Conservation (phyloP, 2,113 vertebrate genomes). For the Mus musculus region DNA sequence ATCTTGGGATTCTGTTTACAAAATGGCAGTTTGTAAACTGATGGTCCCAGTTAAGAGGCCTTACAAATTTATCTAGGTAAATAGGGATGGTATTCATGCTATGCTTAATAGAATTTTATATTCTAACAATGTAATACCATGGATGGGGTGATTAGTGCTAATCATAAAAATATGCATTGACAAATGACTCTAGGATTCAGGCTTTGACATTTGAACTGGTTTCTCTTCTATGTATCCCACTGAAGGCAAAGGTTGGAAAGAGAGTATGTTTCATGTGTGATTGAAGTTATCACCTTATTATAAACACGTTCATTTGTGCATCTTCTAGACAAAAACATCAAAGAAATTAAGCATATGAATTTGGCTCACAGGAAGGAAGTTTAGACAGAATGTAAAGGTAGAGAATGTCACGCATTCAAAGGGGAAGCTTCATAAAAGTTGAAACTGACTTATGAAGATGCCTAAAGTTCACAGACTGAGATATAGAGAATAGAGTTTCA, state of each 20-base stretch:
- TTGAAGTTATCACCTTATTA: neutral
- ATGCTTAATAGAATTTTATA: neutral
- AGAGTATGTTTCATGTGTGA: neutral
- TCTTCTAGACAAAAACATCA: neutral
- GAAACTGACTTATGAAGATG: neutral
- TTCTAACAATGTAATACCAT: neutral
- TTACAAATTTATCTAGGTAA: neutral
- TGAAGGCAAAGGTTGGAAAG: neutral
- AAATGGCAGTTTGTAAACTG: neutral
- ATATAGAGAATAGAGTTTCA: neutral
- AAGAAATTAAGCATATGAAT: neutral
- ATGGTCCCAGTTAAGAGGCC: neutral
- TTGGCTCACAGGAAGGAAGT: neutral
- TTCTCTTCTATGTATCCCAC: neutral
- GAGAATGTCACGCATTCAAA: neutral
- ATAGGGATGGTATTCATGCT: neutral
- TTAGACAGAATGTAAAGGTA: neutral
- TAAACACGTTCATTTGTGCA: neutral
- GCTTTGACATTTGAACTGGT: neutral
- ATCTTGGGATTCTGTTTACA: neutral
- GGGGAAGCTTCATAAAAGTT: neutral
- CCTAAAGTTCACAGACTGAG: neutral
- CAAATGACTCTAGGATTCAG: neutral
- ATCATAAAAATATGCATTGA: neutral
- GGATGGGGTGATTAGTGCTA: neutral